phyloP scores from a whole-genome alignment of 2,888 invertebrate species.

The Phasia obesa region DNA sequence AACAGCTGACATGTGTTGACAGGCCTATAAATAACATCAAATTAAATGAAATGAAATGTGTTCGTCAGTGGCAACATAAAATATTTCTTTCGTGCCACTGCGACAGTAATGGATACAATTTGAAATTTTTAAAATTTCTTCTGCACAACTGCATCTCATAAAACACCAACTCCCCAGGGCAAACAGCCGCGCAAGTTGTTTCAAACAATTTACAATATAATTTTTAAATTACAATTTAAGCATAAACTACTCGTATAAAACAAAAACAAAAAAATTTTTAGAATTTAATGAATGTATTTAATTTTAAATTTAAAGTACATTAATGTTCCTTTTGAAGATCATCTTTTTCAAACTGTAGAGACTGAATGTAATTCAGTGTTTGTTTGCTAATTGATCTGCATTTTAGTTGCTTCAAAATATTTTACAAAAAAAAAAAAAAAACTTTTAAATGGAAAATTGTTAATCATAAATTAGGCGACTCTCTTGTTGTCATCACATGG shows the following conservation, averaged over 20 bases:
- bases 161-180: conserved; percentile 66
- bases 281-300: conserved; percentile 62
- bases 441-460: conserved; percentile 66
- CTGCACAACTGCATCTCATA: conserved; percentile 31
- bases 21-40: conserved; percentile 78
- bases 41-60: conserved; percentile 42
- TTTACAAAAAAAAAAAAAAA: conserved; percentile 4
- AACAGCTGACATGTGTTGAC: conserved; percentile 80
- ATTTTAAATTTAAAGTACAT: conserved; percentile 61
- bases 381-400: conserved; percentile 67
- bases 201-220: conserved; percentile 37
- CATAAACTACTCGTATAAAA: not conserved
- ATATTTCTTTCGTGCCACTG: conserved; percentile 47
- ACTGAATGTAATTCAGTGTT: conserved; percentile 3
- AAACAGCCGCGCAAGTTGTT: conserved; percentile 73
- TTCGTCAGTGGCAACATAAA: conserved; percentile 55
- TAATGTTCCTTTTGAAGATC: not conserved
- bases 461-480: conserved; percentile 69
- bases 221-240: conserved; percentile 33
- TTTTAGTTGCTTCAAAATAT: conserved; percentile 32
- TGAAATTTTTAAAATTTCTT: conserved; percentile 63
- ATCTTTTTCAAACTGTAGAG: not conserved
- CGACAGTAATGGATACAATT: conserved; percentile 68
- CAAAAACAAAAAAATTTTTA: conserved; percentile 29
- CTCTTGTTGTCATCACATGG: conserved; percentile 22